Percentiles rank a stretch among this genome's conserved stretches.
phyloP scores from a whole-genome alignment of 2,888 invertebrate species.

The Teleogryllus oceanicus region DNA sequence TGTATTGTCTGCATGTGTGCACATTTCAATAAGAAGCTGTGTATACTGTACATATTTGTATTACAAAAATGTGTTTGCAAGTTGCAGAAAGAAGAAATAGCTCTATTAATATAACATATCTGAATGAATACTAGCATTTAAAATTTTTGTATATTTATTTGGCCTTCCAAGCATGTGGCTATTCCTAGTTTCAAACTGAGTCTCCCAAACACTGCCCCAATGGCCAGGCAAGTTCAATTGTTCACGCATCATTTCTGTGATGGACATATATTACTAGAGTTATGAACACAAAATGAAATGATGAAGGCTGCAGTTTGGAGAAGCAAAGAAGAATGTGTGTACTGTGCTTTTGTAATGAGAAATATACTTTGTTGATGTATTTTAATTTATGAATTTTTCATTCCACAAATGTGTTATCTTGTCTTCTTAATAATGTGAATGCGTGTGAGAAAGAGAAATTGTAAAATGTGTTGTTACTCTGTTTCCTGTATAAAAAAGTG shows the following conservation, averaged over 20 bases:
- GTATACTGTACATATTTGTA: slow-evolving; percentile 6
- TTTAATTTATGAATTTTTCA: not conserved
- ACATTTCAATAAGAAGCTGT: not conserved
- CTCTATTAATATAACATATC: slow-evolving; percentile 11
- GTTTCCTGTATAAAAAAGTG: slow-evolving; percentile 4
- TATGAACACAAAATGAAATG: too few species aligned
- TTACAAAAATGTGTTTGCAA: not conserved
- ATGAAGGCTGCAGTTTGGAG: too few species aligned
- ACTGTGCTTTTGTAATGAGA: too few species aligned
- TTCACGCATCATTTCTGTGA: too few species aligned
- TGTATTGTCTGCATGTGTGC: not conserved
- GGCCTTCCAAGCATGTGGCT: slow-evolving; percentile 3
- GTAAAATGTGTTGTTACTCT: slow-evolving; percentile 6
- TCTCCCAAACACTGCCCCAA: not conserved
- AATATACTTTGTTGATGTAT: too few species aligned
- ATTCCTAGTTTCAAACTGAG: not conserved
- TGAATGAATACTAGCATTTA: not conserved
- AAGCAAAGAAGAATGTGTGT: too few species aligned
- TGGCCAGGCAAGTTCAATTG: too few species aligned
- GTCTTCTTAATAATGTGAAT: not conserved
- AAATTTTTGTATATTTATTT: slow-evolving; percentile 18
- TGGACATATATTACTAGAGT: too few species aligned
- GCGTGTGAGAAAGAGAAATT: not conserved
- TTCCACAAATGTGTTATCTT: slow-evolving; percentile 9
- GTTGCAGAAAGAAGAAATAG: not conserved